A percentile compares a stretch with the other conserved stretches of the same genome.
Conservation (phyloP, 1,140 invertebrate genomes). For the Euura lappo region DNA sequence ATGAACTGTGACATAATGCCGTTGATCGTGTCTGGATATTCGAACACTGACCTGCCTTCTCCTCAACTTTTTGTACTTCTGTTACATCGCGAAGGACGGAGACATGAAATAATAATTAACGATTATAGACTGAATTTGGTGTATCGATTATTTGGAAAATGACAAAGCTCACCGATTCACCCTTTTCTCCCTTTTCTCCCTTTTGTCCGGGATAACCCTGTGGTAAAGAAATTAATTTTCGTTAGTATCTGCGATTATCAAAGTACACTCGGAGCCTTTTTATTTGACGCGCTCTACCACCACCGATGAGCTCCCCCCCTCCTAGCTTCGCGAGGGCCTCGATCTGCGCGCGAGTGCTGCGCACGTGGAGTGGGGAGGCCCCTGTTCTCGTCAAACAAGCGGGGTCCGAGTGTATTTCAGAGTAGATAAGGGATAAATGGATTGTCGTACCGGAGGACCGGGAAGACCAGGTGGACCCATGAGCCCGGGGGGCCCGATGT, state of each 20-base stretch:
- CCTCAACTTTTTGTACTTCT: conserved; percentile 92
- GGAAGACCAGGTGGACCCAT: conserved; percentile 86
- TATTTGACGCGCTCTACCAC: no score
- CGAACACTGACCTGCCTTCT: conserved; percentile 77
- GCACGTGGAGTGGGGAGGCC: no score
- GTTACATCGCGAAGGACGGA: conserved; percentile 50
- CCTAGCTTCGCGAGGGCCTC: no score
- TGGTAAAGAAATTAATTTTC: conserved; percentile 39
- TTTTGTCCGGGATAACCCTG: conserved; percentile 88
- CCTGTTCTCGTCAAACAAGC: no score
- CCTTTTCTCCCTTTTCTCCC: conserved; percentile 91
- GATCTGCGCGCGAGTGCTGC: no score
- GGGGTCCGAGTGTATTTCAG: no score
- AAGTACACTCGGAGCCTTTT: no score
- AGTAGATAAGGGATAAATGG: neutral
- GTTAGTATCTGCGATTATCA: no score
- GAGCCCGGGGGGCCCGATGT: conserved; percentile 87
- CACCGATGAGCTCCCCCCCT: no score
- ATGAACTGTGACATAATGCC: conserved; percentile 45
- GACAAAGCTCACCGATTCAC: conserved; percentile 82
- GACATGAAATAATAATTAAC: conserved; percentile 39
- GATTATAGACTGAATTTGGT: neutral
- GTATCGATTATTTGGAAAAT: no score
- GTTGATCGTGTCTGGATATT: conserved; percentile 21
- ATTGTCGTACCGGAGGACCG: conserved; percentile 71